Base-by-base conservation (phyloP, 2,888 invertebrate species). In the Dynastes hyllus region DNA sequence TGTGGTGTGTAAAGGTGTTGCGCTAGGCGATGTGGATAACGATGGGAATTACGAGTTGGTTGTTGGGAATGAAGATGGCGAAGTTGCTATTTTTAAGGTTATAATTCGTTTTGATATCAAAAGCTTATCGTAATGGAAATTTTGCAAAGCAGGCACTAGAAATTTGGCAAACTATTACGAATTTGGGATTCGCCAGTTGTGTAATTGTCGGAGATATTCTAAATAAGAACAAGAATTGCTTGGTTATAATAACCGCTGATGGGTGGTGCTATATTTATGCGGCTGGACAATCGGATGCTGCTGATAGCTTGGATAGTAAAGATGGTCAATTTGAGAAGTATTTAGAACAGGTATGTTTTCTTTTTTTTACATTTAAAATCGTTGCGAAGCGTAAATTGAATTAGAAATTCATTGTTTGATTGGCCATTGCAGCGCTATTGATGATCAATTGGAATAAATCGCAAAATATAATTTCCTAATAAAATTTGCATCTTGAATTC, bases 1-100 rank as follows among this genome's bases (percentile, higher is more conserved):
- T 85, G 90, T 94, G 70, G 91, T 92, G 82, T 91, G 92, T 82
- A 92, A 93, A 87, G 93, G 93, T 1, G 86, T 95, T 81, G 91
- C 91, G 13, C 89, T 94, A 77, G 94, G 93, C 6, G 95, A 95
- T 90, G 91, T 94, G 29, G 94, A 95, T 87, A 94, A 94, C 87
- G 94, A 95, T 88, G 92, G 92, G 77, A 91, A 91, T 81, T 92
- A 92, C 88, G 95, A 95, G 87, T 88, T 95, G 79, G 91, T 93
- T 63, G 91, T 94, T 77, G 95, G 94, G 13, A 94, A 92, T 83
- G 91, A 92, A 69, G 91, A 90, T 85, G 95, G 95, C 37, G 92
- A 93, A 78, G 88, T 95, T 63, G 90, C 90, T 58, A 91, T 95
- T 82, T 95, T 93, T 87, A 94, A 94, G 88, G 93, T 92, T 79